Evolutionary conservation across 30 jellyfish, hydroid and myxozoan species (phyloP), one percentile per base, ranked within the genome.

Genomic region (Rhopilema esculentum): DNA sequence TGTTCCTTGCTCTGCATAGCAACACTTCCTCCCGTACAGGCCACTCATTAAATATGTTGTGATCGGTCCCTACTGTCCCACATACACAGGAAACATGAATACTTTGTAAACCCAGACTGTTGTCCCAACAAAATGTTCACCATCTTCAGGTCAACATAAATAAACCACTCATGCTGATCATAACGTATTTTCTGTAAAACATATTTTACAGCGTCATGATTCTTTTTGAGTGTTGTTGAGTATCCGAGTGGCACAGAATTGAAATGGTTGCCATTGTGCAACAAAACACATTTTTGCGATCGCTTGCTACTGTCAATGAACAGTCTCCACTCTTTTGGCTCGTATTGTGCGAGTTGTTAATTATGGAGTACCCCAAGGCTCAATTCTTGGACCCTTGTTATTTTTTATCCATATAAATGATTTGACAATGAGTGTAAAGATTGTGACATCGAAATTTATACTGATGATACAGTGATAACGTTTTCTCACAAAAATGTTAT

Each of bases 91-190:
- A 81, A 81, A 69, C 74, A 81, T n/a, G 91, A 87, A 27, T 27
- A 81, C 82, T 65, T 81, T 61, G 91, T 81, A 66, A 61, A 81
- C 66, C 87, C 84, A 65, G 83, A 69, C 67, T 81, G 91, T 67
- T 17, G 88, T 23, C 87, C 91, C 49, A 57, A 84, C 72, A 81
- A 49, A 68, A 64, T 4, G 49, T 71, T 81, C 27, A 80, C 68
- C 80, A 80, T 69, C 64, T 80, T 63, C 26, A 80, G 29, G 73
- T 77, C 87, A n/a, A n/a, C n/a, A n/a, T n/a, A n/a, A n/a, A n/a
- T n/a, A n/a, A n/a, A n/a, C n/a, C n/a, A n/a, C n/a, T n/a, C n/a
- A n/a, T n/a, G n/a, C n/a, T n/a, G n/a, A n/a, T n/a, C n/a, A n/a
- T n/a, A n/a, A n/a, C n/a, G n/a, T n/a, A n/a, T n/a, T n/a, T n/a